These are phyloP conservation scores for Rhimphoctona megacephalus DNA, from an alignment of 2,888 invertebrate genomes.

Conservation along the genomic window DNA sequence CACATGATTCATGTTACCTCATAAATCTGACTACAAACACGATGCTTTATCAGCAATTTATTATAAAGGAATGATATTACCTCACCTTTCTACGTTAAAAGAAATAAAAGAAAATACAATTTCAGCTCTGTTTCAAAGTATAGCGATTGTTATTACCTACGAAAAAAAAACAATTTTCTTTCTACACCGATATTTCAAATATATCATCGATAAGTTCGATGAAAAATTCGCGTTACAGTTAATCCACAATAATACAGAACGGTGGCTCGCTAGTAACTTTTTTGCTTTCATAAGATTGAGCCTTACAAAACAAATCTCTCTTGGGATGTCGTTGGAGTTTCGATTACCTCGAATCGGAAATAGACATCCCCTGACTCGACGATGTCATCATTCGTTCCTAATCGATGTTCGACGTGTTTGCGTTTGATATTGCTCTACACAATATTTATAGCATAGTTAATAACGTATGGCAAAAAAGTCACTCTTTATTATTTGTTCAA, in stretches of 20 bases:
- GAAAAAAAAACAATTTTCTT: background rate
- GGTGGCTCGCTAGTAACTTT: background rate
- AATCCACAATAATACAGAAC: background rate
- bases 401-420: slow-evolving; percentile 40
- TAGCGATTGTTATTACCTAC: background rate
- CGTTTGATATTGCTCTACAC: background rate
- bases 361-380: slow-evolving; percentile 33
- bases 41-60: background rate
- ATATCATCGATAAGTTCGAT: background rate
- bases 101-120: background rate
- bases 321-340: slow-evolving; percentile 24
- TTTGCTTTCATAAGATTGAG: slow-evolving; percentile 8
- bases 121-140: background rate
- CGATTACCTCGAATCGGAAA: slow-evolving; percentile 36
- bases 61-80: background rate
- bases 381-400: slow-evolving; percentile 34
- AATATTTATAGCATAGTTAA: background rate
- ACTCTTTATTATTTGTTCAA: background rate
- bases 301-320: slow-evolving; percentile 62
- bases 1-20: background rate
- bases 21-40: background rate
- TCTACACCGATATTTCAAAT: background rate
- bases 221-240: background rate
- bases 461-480: background rate
- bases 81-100: background rate